Base-by-base conservation (phyloP, 2,113 vertebrate species). In the Falco punctatus region DNA sequence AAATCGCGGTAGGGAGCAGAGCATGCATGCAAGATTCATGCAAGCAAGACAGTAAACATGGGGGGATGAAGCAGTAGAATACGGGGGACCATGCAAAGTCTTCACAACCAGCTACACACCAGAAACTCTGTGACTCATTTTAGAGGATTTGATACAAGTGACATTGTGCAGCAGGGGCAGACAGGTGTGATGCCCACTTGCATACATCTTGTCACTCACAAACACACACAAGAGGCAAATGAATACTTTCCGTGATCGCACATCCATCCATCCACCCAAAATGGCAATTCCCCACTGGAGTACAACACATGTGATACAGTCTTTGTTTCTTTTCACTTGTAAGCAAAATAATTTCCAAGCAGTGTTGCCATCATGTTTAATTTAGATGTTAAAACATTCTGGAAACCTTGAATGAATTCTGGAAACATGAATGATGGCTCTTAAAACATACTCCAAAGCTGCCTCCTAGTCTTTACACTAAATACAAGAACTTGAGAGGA, bases 331-430 rank as follows among this genome's bases (percentile, higher is more conserved):
- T 80, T 57, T 66, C 51, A 73, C 70, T 69, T 54, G 26, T 30
- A 70, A 74, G 69, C 42, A 89, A 72, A 84, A 33, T 71, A 16
- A 95, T 91, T 85, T 82, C 81, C 73, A 91, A 70, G 66, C 9
- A 0, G 42, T 77, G 61, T 38, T 94, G 86, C 57, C 77, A 81
- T 55, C 3, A 2, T 73, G 44, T 61, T 88, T 94, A 78, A 91
- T 93, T 94, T 84, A 84, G 92, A 69, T 85, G 97, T 85, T 65
- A 62, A 75, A 84, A 49, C 22, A 48, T 84, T 75, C 77, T 75
- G 77, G 65, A 97, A 95, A 82, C n/a, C 40, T 75, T 83, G 70
- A n/a, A n/a, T n/a, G n/a, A n/a, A n/a, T n/a, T n/a, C n/a, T n/a
- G n/a, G n/a, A n/a, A n/a, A 85, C 0, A 1, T 91, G 78, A 95